These are phyloP conservation scores for Leucania comma DNA, from an alignment of 2,888 invertebrate genomes.

Conservation along the genomic window DNA sequence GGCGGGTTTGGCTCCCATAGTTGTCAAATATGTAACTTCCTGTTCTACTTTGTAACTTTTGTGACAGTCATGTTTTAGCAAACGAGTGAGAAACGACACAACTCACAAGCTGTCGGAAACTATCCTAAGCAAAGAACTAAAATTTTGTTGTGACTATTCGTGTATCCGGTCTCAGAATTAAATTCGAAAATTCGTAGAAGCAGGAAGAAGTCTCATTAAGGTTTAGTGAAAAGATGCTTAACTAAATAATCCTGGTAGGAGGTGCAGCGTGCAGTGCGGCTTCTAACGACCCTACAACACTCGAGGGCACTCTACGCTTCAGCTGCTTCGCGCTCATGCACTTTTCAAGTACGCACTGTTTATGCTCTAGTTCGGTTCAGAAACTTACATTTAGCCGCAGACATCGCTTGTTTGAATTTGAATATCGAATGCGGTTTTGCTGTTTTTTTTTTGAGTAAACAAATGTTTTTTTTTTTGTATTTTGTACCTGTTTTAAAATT, in stretches of 20 bases:
- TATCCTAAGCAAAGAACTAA: conserved; percentile 22
- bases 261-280: conserved; percentile 71
- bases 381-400: conserved; percentile 74
- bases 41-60: conserved; percentile 34
- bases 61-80: conserved; percentile 13
- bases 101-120: conserved; percentile 4
- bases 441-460: conserved; percentile 5
- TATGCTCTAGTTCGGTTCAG: conserved; percentile 82
- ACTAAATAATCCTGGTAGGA: conserved; percentile 76
- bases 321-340: conserved; percentile 83
- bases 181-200: conserved; percentile 51
- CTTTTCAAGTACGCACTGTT: conserved; percentile 88
- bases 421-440: conserved; percentile 64
- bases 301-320: conserved; percentile 78
- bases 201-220: conserved; percentile 70
- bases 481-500: conserved; percentile 5
- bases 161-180: conserved; percentile 26
- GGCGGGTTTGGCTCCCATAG: conserved; percentile 16
- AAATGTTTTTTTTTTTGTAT: background rate
- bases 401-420: conserved; percentile 71
- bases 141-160: conserved; percentile 24
- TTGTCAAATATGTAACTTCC: conserved; percentile 19
- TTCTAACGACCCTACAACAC: conserved; percentile 80
- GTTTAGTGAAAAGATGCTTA: conserved; percentile 76
- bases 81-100: background rate